Conservation (phyloP, 1,140 invertebrate species). For the Calosoma granatense region DNA sequence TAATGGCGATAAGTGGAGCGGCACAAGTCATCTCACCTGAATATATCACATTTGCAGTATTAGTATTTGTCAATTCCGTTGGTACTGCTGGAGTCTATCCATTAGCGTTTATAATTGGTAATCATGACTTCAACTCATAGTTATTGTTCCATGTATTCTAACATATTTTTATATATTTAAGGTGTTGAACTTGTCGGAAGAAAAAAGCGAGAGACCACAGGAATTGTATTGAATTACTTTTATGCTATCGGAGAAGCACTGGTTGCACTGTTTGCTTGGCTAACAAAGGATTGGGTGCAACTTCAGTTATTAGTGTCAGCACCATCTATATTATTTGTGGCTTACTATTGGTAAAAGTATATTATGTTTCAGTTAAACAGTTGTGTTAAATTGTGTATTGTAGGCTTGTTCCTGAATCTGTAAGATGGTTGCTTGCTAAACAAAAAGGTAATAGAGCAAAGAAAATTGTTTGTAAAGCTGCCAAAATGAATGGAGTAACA, state of each 20-base stretch:
- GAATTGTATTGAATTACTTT: conserved; percentile 50
- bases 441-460: conserved; percentile 39
- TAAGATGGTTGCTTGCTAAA: conserved; percentile 49
- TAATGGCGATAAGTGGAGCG: conserved; percentile 46
- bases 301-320: conserved; percentile 46
- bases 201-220: conserved; percentile 49
- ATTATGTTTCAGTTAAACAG: neutral
- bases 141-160: neutral
- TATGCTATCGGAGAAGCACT: conserved; percentile 55
- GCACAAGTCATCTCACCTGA: conserved; percentile 41
- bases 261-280: conserved; percentile 46
- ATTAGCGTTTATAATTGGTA: conserved; percentile 51
- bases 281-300: conserved; percentile 47
- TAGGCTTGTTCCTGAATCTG: conserved; percentile 51
- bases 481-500: conserved; percentile 40
- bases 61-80: conserved; percentile 48
- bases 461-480: conserved; percentile 41
- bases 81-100: conserved; percentile 50
- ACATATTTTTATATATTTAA: conserved; percentile 24
- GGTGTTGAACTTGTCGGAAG: conserved; percentile 57
- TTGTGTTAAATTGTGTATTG: neutral
- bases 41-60: conserved; percentile 42
- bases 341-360: conserved; percentile 42
- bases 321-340: conserved; percentile 42
- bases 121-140: conserved; percentile 20